These are phyloP conservation scores for Condylostylus longicornis DNA, from an alignment of 1,140 invertebrate genomes.

Conservation along the genomic window DNA sequence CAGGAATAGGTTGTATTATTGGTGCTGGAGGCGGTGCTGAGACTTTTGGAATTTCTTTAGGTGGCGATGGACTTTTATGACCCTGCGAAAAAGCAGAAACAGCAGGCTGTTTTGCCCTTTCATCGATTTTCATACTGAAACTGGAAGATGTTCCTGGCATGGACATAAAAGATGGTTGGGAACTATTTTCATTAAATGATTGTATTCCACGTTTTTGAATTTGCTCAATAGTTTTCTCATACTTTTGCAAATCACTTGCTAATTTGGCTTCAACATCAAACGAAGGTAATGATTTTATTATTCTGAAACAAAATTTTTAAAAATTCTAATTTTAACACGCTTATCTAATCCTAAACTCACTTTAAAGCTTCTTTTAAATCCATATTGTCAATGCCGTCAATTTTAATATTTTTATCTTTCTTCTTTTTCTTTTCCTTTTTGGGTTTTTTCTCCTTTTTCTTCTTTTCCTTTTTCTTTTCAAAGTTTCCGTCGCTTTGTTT, in stretches of 20 bases:
- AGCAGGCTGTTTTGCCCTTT: neutral
- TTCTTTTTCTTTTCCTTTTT: conserved; percentile 50
- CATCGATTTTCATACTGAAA: neutral
- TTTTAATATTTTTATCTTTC: conserved; percentile 46
- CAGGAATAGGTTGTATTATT: conserved; percentile 13
- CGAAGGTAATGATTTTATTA: conserved; percentile 9
- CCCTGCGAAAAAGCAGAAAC: conserved; percentile 4
- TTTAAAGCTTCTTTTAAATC: conserved; percentile 49
- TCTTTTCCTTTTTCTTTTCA: conserved; percentile 49
- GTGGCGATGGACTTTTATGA: conserved; percentile 6
- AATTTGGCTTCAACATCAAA: conserved; percentile 4
- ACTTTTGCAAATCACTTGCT: conserved; percentile 4
- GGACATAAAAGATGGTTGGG: neutral
- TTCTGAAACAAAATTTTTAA: conserved; percentile 10
- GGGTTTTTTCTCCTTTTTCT: conserved; percentile 41
- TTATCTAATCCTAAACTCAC: conserved; percentile 31
- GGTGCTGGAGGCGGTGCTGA: conserved; percentile 5
- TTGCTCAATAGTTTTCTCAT: conserved; percentile 8
- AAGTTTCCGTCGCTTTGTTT: conserved; percentile 55
- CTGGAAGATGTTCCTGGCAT: neutral
- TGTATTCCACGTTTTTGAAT: conserved; percentile 7
- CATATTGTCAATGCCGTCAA: conserved; percentile 37
- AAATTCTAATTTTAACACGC: conserved; percentile 6
- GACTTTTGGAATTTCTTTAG: conserved; percentile 10
- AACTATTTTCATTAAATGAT: neutral